These are phyloP conservation scores for Lasioglossum pauxillum DNA, from an alignment of 2,888 invertebrate genomes.

Conservation along the genomic window DNA sequence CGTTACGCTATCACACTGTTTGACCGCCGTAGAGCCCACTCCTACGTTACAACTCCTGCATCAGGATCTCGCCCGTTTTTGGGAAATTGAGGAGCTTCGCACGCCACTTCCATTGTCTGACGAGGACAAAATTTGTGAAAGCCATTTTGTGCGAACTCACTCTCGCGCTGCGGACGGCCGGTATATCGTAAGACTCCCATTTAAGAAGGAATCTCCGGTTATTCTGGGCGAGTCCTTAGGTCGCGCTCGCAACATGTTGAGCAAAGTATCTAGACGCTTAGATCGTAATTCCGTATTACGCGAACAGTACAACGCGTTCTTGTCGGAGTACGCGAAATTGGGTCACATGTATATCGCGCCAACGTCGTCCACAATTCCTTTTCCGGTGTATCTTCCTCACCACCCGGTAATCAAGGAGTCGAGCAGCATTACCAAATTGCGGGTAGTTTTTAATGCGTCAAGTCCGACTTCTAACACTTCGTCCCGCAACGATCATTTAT, in stretches of 20 bases:
- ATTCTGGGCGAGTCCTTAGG: no score
- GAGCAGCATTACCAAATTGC: background rate
- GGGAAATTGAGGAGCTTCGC: no score
- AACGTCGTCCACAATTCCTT: background rate
- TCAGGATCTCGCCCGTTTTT: no score
- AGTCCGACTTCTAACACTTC: background rate
- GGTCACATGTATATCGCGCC: background rate
- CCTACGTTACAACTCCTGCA: no score
- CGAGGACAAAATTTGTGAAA: no score
- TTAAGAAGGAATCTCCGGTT: no score
- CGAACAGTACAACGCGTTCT: background rate
- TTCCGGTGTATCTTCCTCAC: background rate
- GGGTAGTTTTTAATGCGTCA: background rate
- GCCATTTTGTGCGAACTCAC: no score
- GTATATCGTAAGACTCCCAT: no score
- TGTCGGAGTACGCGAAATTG: background rate
- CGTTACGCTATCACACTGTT: no score
- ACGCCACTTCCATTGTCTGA: no score
- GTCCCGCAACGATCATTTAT: background rate
- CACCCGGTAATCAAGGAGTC: background rate
- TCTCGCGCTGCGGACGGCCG: no score
- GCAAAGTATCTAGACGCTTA: background rate
- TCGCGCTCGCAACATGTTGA: background rate
- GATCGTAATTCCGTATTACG: background rate
- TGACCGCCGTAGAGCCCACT: no score